These are phyloP conservation scores for Iphiclides podalirius DNA, from an alignment of 2,888 invertebrate genomes.

Conservation along the genomic window DNA sequence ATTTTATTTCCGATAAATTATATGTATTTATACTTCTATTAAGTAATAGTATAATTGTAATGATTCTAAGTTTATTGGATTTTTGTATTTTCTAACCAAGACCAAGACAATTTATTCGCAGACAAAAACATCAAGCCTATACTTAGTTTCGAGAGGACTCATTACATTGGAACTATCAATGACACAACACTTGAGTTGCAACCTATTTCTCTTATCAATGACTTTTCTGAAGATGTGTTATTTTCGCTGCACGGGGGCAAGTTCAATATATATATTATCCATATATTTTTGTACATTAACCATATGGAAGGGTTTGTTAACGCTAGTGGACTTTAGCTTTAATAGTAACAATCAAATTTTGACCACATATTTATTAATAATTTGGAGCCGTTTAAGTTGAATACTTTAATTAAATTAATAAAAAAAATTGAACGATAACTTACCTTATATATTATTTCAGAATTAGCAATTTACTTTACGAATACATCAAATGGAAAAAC, in stretches of 20 bases:
- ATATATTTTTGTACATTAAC: too few species aligned
- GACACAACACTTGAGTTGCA: constrained; percentile 28
- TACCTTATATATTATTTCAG: constrained; percentile 29
- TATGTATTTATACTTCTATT: not conserved
- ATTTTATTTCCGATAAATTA: too few species aligned
- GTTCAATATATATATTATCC: not conserved
- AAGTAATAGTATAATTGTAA: constrained; percentile 10
- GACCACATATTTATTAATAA: too few species aligned
- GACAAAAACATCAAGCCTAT: constrained; percentile 13
- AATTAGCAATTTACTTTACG: constrained; percentile 34
- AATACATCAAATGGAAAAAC: constrained; percentile 22
- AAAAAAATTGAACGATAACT: too few species aligned
- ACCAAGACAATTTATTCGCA: constrained; percentile 21
- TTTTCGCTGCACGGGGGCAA: constrained; percentile 40
- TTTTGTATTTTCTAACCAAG: too few species aligned
- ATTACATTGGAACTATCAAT: constrained; percentile 38
- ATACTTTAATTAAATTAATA: too few species aligned
- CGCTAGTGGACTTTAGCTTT: too few species aligned
- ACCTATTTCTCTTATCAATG: constrained; percentile 37
- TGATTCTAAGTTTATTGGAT: too few species aligned
- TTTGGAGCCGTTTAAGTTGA: too few species aligned
- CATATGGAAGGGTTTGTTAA: too few species aligned
- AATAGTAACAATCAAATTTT: too few species aligned
- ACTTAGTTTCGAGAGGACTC: constrained; percentile 38
- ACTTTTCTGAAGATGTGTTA: constrained; percentile 33